Base-by-base conservation (phyloP, 2,113 vertebrate genomes). In the Sclerurus mexicanus region DNA sequence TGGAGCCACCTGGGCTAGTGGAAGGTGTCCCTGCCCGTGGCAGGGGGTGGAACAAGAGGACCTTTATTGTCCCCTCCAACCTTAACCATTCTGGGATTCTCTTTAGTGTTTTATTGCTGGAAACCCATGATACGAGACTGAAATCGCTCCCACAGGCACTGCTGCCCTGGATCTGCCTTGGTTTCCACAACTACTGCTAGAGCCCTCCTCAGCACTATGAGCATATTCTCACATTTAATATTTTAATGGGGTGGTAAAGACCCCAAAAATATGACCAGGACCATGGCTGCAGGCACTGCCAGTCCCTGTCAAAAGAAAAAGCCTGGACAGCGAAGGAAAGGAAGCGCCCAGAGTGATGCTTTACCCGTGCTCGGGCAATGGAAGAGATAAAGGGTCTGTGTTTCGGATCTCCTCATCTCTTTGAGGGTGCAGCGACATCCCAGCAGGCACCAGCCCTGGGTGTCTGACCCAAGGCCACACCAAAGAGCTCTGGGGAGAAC, bases 341-440 rank as follows among this genome's bases (percentile, higher is more conserved):
- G 14, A 71, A 55, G 20, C 0, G 0, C 30, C 7, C 23, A 5
- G 33, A 49, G 4, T 18, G 9, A 46, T 52, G 22, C n/a, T 87
- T 60, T 46, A 28, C 33, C 16, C 5, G 12, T 7, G 11, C 31
- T 52, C 4, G 1, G 9, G 30, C 0, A 0, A 22, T 9, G 24
- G 17, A 39, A 47, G 33, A 35, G 33, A 24, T 33, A 25, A 44
- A 68, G 44, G 33, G 13, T 11, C 25, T 33, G 1, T 37, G 35
- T 58, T 52, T 58, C 56, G 39, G 47, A 47, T 35, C 7, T 62
- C 14, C 25, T 20, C 6, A 14, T 4, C 6, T 67, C 39, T 74
- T 58, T 35, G 35, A 67, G n/a, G 88, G 42, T 44, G 44, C 28
- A 35, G 68, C 35, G 49, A 28, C 5, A 1, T 74, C 59, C 53